These are phyloP conservation scores for Resseliella maxima DNA, from an alignment of 2,888 invertebrate species.

Conservation along the genomic window DNA sequence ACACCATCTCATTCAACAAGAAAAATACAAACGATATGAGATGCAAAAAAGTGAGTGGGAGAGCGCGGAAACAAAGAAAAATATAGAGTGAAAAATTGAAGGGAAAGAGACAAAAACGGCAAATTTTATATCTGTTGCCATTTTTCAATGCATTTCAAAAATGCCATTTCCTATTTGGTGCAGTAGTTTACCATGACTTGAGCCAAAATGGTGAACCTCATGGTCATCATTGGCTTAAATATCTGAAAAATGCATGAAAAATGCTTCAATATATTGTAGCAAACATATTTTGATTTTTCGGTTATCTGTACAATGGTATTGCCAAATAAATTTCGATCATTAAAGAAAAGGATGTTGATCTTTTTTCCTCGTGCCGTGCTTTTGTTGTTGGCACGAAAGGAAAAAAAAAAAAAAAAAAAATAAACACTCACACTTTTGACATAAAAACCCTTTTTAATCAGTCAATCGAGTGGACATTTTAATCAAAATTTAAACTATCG, in stretches of 20 bases:
- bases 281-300: not conserved
- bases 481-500: constrained; percentile 25
- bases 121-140: not conserved
- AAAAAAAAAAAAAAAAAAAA: not conserved
- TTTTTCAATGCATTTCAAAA: not conserved
- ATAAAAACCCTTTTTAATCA: constrained; percentile 6
- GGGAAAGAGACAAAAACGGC: not conserved
- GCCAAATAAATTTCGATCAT: not conserved
- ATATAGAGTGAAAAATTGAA: no score
- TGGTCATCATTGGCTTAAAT: constrained; percentile 24
- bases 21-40: not conserved
- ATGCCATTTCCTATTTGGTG: not conserved
- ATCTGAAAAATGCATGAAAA: constrained; percentile 31
- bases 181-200: not conserved
- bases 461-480: constrained; percentile 6
- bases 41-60: no score
- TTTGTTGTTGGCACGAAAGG: not conserved
- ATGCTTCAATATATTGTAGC: not conserved
- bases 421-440: not conserved
- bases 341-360: not conserved
- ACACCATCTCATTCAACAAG: not conserved
- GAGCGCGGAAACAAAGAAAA: no score
- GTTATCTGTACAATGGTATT: not conserved
- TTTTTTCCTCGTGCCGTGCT: no score
- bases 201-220: not conserved